Conservation (phyloP, 2,888 invertebrate species). For the Cenopis cana region DNA sequence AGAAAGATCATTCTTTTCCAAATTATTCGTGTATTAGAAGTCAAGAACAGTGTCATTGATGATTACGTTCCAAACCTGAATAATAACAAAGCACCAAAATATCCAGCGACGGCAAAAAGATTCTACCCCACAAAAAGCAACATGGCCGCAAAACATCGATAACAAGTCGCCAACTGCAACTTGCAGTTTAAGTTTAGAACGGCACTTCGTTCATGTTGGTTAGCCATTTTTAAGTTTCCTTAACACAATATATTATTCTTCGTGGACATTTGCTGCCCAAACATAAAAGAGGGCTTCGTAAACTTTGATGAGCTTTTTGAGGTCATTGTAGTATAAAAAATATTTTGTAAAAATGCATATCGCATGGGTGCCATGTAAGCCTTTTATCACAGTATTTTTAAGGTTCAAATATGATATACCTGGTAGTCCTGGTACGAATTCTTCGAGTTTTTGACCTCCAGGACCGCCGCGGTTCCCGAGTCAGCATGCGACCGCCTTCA, state of each 20-base stretch:
- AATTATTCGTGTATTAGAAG: too few species aligned
- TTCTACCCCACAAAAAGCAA: neutral
- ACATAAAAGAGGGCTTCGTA: too few species aligned
- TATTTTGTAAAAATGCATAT: too few species aligned
- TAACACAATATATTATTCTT: neutral
- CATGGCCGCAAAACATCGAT: constrained; percentile 10
- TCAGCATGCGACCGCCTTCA: constrained; percentile 92
- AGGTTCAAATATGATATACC: too few species aligned
- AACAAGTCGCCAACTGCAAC: constrained; percentile 4
- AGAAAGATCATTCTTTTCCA: too few species aligned
- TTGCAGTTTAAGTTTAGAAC: constrained; percentile 4
- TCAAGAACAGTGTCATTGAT: too few species aligned
- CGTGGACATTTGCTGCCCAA: neutral
- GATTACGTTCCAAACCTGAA: too few species aligned
- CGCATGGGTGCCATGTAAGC: too few species aligned
- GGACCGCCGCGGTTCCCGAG: constrained; percentile 92
- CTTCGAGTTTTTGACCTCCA: constrained; percentile 50
- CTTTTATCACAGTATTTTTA: too few species aligned
- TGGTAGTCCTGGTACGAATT: too few species aligned
- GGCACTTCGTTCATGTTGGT: neutral
- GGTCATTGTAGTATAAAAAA: too few species aligned
- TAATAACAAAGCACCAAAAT: neutral
- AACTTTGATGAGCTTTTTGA: too few species aligned
- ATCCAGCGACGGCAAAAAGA: neutral
- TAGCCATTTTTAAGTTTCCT: neutral